Base-by-base conservation (phyloP, 2,113 vertebrate species). In the Larimichthys crocea region DNA sequence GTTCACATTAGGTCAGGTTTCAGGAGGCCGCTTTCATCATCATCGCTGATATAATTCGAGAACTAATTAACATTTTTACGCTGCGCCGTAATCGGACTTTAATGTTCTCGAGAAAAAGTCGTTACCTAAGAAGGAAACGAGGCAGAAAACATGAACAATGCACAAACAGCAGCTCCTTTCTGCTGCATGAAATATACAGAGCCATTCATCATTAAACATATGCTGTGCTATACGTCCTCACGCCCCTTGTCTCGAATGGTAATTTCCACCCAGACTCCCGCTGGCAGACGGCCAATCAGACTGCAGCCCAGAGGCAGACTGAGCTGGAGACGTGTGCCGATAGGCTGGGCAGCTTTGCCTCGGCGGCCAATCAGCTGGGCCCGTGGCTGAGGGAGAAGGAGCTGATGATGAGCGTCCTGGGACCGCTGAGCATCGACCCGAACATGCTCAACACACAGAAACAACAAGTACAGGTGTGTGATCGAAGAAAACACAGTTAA, bases 341-440 rank as follows among this genome's bases (percentile, higher is more conserved):
- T 59, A 95, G 97, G 68, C 93, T 99, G 92, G 97, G 96, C 70
- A 96, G 90, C 62, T 99, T 99, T 85, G 95, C 97, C 84, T 84
- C 96, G 0, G 96, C 98, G 0, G 97, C 97, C 56, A 93, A 85
- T 79, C 98, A 99, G 93, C 95, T 99, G 85, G 93, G 96, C 12
- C 98, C 98, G 0, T 99, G 98, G 98, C 95, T 99, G 3, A 92
- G 93, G 89, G 98, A 99, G 94, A 99, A 99, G 92, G 98, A 99
- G 92, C 94, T 99, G 87, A 99, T 99, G 98, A 99, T 99, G 98
- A 99, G 98, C 0, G 98, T 99, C 61, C 91, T 99, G 79, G 98
- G 98, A 0, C 98, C 98, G 0, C 94, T 99, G 24, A 99, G 98
- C 90, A 99, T 99, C 67, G 98, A 99, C 90, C 97, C 98, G 1